Conservation (phyloP, 30 jellyfish, hydroid and myxozoan species). For the Aurelia sp. region DNA sequence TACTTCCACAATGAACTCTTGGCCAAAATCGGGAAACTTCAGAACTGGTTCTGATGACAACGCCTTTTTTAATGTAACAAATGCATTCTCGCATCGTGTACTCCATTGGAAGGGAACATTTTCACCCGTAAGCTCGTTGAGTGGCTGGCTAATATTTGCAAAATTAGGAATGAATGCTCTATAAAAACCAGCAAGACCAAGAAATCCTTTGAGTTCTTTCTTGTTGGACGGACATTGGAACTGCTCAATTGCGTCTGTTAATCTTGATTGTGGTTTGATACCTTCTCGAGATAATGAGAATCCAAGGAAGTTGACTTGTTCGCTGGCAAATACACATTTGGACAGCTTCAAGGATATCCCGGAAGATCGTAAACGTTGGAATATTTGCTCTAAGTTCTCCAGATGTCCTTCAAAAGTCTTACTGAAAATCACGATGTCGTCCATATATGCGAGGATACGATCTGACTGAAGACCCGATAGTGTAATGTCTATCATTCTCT, state of each 20-base stretch:
- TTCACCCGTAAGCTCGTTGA: slow-evolving; percentile 13
- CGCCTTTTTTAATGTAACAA: no score
- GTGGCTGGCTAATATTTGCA: slow-evolving; percentile 27
- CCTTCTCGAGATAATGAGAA: slow-evolving; percentile 10
- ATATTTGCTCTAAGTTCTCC: slow-evolving; percentile 2
- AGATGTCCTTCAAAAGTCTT: slow-evolving; percentile 22
- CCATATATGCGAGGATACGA: slow-evolving; percentile 33
- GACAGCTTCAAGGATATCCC: slow-evolving; percentile 37
- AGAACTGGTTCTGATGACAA: neutral
- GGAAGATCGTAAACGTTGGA: slow-evolving; percentile 5
- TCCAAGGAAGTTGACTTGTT: slow-evolving; percentile 21
- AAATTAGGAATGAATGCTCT: slow-evolving; percentile 8
- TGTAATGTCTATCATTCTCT: slow-evolving; percentile 1
- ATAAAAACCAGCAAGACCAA: slow-evolving; percentile 40
- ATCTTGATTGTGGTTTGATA: slow-evolving; percentile 22
- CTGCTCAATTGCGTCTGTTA: neutral
- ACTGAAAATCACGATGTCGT: slow-evolving; percentile 22
- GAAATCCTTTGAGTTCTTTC: slow-evolving; percentile 23
- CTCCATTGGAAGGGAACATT: slow-evolving; percentile 1
- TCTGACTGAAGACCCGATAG: slow-evolving; percentile 34
- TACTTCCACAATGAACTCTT: no score
- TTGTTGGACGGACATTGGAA: slow-evolving; percentile 2
- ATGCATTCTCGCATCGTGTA: neutral
- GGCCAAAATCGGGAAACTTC: neutral
- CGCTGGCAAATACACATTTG: slow-evolving; percentile 30